These are phyloP conservation scores for Hypomesus transpacificus DNA, from an alignment of 2,113 vertebrate species.

Conservation along the genomic window DNA sequence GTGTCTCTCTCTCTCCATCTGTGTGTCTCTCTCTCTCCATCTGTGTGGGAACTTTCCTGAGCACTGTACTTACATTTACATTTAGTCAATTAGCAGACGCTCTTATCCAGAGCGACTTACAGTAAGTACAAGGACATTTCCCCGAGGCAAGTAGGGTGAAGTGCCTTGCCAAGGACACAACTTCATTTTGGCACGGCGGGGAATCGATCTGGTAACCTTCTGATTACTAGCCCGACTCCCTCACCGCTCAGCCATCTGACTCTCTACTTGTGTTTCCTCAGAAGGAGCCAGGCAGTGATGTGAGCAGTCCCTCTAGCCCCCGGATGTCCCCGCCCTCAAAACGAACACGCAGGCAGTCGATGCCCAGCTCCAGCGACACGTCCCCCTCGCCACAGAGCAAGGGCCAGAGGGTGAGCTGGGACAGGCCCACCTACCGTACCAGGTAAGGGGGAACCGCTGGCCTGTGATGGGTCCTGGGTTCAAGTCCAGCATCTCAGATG, in stretches of 20 bases:
- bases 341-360: conserved; percentile 85
- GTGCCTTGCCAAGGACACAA: too few relatives aligned
- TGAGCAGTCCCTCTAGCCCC: conserved; percentile 88
- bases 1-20: not conserved
- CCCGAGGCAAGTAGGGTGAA: too few relatives aligned
- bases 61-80: too few relatives aligned
- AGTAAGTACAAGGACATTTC: too few relatives aligned
- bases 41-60: not conserved
- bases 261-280: conserved; percentile 54
- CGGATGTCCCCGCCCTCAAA: conserved; percentile 88
- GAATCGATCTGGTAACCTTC: too few relatives aligned
- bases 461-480: not conserved
- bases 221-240: too few relatives aligned
- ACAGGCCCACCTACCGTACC: conserved; percentile 84
- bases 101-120: too few relatives aligned
- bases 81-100: too few relatives aligned
- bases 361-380: conserved; percentile 93
- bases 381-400: conserved; percentile 84
- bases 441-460: conserved; percentile 69
- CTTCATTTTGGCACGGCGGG: too few relatives aligned
- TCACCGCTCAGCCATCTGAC: too few relatives aligned
- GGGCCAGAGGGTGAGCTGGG: conserved; percentile 92
- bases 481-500: too few relatives aligned
- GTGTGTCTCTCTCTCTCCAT: not conserved
- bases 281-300: conserved; percentile 89